These are phyloP conservation scores for Pangasianodon gigas DNA, from an alignment of 2,113 vertebrate genomes.

Conservation along the genomic window DNA sequence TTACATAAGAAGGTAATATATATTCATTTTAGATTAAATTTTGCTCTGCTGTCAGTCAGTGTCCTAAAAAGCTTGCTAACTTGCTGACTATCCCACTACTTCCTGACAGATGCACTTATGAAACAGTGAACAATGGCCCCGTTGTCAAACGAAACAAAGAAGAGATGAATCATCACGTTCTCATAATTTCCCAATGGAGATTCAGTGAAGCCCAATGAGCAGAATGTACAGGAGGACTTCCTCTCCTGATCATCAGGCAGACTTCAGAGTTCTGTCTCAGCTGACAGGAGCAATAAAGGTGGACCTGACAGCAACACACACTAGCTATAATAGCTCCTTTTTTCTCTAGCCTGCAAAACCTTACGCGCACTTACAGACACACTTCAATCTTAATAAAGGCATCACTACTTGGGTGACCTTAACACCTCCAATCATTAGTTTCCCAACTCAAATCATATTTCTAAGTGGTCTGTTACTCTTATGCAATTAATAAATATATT, in stretches of 20 bases:
- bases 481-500: background rate
- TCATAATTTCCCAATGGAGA: conserved; percentile 6
- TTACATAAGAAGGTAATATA: background rate
- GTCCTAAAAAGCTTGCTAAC: background rate
- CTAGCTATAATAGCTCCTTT: background rate
- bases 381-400: background rate
- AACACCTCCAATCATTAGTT: background rate
- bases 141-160: conserved; percentile 12
- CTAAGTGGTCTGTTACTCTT: background rate
- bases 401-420: background rate
- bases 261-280: conserved; percentile 12
- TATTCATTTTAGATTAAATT: background rate
- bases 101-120: conserved; percentile 7
- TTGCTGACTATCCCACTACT: background rate
- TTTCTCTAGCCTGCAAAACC: background rate
- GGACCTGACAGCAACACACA: background rate
- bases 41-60: background rate
- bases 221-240: background rate
- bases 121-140: background rate
- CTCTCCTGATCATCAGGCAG: conserved; percentile 15
- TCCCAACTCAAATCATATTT: background rate
- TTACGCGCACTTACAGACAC: background rate
- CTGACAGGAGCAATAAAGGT: conserved; percentile 5
- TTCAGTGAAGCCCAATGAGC: background rate
- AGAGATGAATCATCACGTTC: conserved; percentile 18